Conservation (phyloP, 1,140 invertebrate genomes). For the Globodera rostochiensis region DNA sequence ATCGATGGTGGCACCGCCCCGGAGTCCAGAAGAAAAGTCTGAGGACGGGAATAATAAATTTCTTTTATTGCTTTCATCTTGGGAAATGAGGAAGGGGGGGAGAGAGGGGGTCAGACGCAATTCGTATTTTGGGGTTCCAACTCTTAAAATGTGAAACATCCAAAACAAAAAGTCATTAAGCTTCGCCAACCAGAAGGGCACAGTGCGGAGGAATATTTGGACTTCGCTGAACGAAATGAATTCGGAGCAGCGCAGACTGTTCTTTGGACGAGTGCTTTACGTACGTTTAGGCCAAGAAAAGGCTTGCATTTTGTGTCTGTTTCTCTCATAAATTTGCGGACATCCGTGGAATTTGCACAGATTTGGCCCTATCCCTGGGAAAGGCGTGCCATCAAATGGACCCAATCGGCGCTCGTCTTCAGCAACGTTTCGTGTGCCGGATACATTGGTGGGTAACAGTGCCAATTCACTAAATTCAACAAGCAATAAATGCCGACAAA, state of each 20-base stretch:
- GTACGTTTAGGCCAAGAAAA: background rate
- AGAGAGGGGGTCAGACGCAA: too few species aligned
- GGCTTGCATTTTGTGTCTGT: too few species aligned
- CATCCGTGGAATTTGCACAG: background rate
- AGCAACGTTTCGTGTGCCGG: conserved; percentile 8
- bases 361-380: conserved; percentile 24
- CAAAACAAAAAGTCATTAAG: background rate
- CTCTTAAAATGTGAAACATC: background rate
- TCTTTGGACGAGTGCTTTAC: conserved; percentile 3
- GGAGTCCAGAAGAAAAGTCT: conserved; percentile 5
- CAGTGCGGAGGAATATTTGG: conserved; percentile 1
- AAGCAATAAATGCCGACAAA: background rate
- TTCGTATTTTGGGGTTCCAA: too few species aligned
- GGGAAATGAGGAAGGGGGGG: background rate
- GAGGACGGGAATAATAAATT: background rate
- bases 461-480: background rate
- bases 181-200: background rate
- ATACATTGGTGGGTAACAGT: conserved; percentile 16
- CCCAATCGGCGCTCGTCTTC: background rate
- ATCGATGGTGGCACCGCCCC: conserved; percentile 2
- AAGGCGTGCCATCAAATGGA: conserved; percentile 5
- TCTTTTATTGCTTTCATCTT: background rate
- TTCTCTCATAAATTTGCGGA: too few species aligned
- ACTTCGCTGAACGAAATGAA: conserved; percentile 6
- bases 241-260: background rate